Evolutionary conservation across 2,888 invertebrate species (phyloP), one percentile per base, ranked within the genome.

Genomic region (Colletes collaris): DNA sequence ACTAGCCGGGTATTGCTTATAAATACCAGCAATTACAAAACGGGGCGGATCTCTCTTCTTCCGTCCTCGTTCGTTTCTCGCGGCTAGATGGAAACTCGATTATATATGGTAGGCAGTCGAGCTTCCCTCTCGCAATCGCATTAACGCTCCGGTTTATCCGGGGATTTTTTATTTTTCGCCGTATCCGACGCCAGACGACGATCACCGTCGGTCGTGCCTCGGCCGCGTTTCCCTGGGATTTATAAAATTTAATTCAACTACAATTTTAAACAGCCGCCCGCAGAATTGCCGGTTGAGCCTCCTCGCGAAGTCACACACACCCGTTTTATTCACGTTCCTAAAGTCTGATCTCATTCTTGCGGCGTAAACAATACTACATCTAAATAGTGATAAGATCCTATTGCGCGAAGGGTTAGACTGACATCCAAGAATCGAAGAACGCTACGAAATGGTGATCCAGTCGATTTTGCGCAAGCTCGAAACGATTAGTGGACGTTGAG

Each of bases 1-100:
- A 74, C 83, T 83, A 81, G 83, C 68, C 72, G 84, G 89, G 88
- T 91, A 92, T 92, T 88, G 92, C 91, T 93, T 92, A 92, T 93
- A 92, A 93, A 92, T 93, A 93, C 92, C 90, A 89, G 92, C 92
- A 92, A 92, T 92, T 92, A 92, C 92, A 90, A 90, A 91, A 85
- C 81, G 79, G 79, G 79, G 83, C 60, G 69, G 77, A 58, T 62
- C 76, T 59, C 74, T 55, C 55, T 52, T 40, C 50, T 62, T 16
- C 73, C 44, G 46, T 62, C 78, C 76, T 73, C 65, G 53, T 83
- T 69, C 70, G 73, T 66, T 83, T 79, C 71, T 37, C 69, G 40
- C 63, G 13, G 68, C 71, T 71, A 82, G 81, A 89, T 87, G 86
- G 80, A 85, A 88, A 87, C 85, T 84, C 87, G 87, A 89, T 89